phyloP scores from a whole-genome alignment of 2,113 vertebrate species.

The Australoheros scitulus region DNA sequence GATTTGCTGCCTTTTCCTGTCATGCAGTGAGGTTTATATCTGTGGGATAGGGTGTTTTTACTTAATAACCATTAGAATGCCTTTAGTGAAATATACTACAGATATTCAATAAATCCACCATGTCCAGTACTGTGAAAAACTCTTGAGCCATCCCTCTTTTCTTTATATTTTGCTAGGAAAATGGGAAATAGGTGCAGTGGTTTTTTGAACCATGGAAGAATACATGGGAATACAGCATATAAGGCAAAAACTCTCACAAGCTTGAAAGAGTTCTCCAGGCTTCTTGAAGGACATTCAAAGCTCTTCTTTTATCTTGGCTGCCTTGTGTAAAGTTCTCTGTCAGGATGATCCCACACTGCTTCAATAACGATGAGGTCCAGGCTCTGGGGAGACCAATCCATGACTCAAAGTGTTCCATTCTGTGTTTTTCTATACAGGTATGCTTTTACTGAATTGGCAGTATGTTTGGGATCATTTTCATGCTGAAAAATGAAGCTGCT shows the following conservation, averaged over 20 bases:
- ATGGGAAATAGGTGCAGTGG: too few species aligned
- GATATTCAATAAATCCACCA: too few species aligned
- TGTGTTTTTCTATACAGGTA: background rate
- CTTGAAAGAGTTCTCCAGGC: background rate
- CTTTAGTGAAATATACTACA: background rate
- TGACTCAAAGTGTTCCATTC: background rate
- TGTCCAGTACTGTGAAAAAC: too few species aligned
- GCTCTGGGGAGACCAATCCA: background rate
- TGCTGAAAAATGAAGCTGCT: too few species aligned
- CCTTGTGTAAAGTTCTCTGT: background rate
- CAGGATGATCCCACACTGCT: background rate
- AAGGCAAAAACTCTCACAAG: background rate
- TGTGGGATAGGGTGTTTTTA: too few species aligned
- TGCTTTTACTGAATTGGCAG: background rate
- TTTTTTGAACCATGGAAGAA: background rate
- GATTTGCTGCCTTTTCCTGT: too few species aligned
- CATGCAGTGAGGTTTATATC: too few species aligned
- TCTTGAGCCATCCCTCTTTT: fast-evolving
- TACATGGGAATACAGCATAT: background rate
- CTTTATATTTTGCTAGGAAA: fast-evolving
- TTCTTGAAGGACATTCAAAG: background rate
- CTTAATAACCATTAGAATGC: too few species aligned
- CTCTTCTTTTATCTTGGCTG: background rate
- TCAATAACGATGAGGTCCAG: fast-evolving
- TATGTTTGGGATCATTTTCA: background rate